These are phyloP conservation scores for Acipenser ruthenus DNA, from an alignment of 2,797 vertebrate species.

Conservation along the genomic window DNA sequence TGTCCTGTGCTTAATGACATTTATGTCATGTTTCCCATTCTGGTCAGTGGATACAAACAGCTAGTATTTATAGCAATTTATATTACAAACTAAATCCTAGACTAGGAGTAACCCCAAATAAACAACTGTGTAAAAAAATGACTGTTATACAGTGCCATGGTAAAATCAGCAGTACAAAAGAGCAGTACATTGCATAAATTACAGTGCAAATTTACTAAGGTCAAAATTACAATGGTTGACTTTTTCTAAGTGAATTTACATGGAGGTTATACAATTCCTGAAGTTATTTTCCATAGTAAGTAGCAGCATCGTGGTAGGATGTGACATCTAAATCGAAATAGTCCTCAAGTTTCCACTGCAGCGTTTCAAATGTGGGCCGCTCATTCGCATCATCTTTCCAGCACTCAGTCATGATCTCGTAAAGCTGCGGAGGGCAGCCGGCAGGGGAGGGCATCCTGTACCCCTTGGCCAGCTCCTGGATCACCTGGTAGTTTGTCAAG, in stretches of 20 bases:
- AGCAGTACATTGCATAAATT: too few relatives aligned
- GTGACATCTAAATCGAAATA: conserved; percentile 55
- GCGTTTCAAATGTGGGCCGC: conserved; percentile 75
- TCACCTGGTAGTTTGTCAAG: conserved; percentile 67
- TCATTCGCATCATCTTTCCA: conserved; percentile 56
- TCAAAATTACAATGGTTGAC: too few relatives aligned
- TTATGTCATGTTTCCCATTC: too few relatives aligned
- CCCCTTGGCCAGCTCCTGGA: conserved; percentile 60
- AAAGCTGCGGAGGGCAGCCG: conserved; percentile 58
- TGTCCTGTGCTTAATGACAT: too few relatives aligned
- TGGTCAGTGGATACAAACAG: too few relatives aligned
- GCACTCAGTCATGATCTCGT: conserved; percentile 76
- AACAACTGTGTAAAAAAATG: too few relatives aligned
- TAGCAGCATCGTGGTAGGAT: conserved; percentile 43
- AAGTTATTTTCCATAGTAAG: conserved; percentile 23
- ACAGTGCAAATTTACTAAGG: too few relatives aligned
- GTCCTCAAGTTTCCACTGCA: conserved; percentile 71
- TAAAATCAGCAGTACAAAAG: too few relatives aligned
- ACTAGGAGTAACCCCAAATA: too few relatives aligned
- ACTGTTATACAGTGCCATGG: too few relatives aligned
- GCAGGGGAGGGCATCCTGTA: conserved; percentile 70
- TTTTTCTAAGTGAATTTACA: neutral
- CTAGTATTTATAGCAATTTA: too few relatives aligned
- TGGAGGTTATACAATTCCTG: neutral
- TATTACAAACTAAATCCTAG: too few relatives aligned